Evolutionary conservation across 2,888 invertebrate genomes (phyloP).

Genomic region (Metalampra italica): DNA sequence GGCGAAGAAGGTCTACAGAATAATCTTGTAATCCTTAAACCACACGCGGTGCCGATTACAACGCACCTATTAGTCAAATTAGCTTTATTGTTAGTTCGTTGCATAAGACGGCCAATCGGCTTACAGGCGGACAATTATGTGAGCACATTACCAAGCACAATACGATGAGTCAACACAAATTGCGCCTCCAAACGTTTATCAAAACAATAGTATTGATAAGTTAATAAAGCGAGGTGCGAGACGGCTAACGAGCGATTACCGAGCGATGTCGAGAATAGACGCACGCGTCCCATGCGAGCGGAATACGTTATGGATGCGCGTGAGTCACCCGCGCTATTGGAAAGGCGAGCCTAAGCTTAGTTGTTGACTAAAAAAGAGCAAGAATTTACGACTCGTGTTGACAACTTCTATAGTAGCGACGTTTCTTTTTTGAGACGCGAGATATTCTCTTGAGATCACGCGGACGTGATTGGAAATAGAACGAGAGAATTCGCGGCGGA

Average conservation of each 20-base stretch:
- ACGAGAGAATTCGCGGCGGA: slow-evolving; percentile 36
- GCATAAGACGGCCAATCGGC: slow-evolving; percentile 68
- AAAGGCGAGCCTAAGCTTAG: slow-evolving; percentile 30
- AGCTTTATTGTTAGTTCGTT: slow-evolving; percentile 73
- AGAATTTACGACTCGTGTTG: slow-evolving; percentile 50
- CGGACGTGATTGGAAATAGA: slow-evolving; percentile 46
- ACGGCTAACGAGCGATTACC: slow-evolving; percentile 68
- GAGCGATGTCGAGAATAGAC: slow-evolving; percentile 53
- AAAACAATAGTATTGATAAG: slow-evolving; percentile 79
- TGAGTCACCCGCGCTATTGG: slow-evolving; percentile 29
- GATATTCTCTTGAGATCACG: slow-evolving; percentile 26
- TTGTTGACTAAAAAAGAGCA: slow-evolving; percentile 29
- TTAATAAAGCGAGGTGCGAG: slow-evolving; percentile 70
- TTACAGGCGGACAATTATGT: slow-evolving; percentile 72
- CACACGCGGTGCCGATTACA: slow-evolving; percentile 77
- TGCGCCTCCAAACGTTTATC: slow-evolving; percentile 67
- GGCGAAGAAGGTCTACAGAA: slow-evolving; percentile 50
- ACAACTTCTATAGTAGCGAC: slow-evolving; percentile 41
- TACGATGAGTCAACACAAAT: slow-evolving; percentile 75
- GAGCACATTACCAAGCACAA: slow-evolving; percentile 59
- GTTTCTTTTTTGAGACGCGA: slow-evolving; percentile 29
- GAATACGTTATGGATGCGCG: slow-evolving; percentile 54
- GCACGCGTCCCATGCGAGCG: slow-evolving; percentile 44
- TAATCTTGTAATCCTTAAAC: slow-evolving; percentile 69
- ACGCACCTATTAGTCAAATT: slow-evolving; percentile 78